Evolutionary conservation across 1,140 invertebrate species (phyloP).

Genomic region (Sitodiplosis mosellana): DNA sequence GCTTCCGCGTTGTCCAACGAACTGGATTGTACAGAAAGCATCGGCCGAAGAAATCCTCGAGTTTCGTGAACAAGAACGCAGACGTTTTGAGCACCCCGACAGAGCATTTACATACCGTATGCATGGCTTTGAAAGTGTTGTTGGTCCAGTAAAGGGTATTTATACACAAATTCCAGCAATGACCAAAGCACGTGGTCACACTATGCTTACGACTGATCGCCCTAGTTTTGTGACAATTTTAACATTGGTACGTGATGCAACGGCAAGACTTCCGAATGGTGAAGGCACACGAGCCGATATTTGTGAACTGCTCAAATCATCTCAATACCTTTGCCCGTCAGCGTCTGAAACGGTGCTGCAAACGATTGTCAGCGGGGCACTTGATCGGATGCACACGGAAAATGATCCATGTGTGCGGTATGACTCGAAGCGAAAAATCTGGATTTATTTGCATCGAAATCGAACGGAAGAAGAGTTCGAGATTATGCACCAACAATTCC

Average conservation of each 20-base stretch:
- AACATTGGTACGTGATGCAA: slow-evolving; percentile 78
- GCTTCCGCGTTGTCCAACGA: slow-evolving; percentile 43
- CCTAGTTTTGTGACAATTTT: slow-evolving; percentile 85
- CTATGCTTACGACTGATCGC: slow-evolving; percentile 59
- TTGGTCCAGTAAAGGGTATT: slow-evolving; percentile 78
- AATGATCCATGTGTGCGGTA: slow-evolving; percentile 81
- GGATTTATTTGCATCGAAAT: slow-evolving; percentile 75
- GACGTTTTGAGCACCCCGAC: slow-evolving; percentile 65
- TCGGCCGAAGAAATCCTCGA: slow-evolving; percentile 55
- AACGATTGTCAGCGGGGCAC: slow-evolving; percentile 71
- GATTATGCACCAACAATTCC: slow-evolving; percentile 30
- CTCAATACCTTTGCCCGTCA: slow-evolving; percentile 60
- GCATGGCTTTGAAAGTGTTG: slow-evolving; percentile 72
- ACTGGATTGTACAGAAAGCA: slow-evolving; percentile 63
- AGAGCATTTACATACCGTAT: slow-evolving; percentile 69
- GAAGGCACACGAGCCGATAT: slow-evolving; percentile 85
- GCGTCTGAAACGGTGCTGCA: slow-evolving; percentile 54
- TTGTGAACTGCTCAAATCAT: slow-evolving; percentile 28
- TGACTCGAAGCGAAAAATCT: slow-evolving; percentile 71
- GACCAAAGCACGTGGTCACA: slow-evolving; percentile 55
- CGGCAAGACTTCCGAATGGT: slow-evolving; percentile 79
- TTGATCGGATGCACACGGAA: slow-evolving; percentile 76
- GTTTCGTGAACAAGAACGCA: slow-evolving; percentile 49
- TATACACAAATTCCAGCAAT: slow-evolving; percentile 37
- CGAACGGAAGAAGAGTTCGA: slow-evolving; percentile 60